Percentiles rank a stretch among this genome's conserved stretches.
Evolutionary conservation across 2,888 invertebrate species (phyloP).

Genomic region (Spilarctia lutea): DNA sequence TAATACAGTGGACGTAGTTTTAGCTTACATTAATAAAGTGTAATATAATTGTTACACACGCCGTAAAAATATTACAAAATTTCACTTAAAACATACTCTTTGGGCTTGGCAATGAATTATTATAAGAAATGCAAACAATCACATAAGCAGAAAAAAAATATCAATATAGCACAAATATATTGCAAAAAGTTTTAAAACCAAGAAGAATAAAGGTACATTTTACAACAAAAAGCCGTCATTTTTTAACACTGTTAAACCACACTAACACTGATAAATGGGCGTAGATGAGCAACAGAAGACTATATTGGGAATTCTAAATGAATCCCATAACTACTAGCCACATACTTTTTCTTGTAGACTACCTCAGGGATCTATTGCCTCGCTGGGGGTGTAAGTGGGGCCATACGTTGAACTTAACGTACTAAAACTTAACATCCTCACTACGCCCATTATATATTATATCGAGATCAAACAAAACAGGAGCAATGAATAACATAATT

Average conservation of each 20-base stretch:
- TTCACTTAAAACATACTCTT: neutral
- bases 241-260: neutral
- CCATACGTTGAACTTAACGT: too few species aligned
- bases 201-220: neutral
- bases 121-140: neutral
- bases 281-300: neutral
- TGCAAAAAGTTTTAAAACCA: neutral
- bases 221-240: neutral
- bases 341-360: neutral
- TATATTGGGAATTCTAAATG: neutral
- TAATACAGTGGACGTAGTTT: neutral
- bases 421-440: neutral
- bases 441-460: slow-evolving; percentile 19
- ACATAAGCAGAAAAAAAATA: neutral
- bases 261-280: neutral
- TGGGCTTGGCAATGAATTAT: neutral
- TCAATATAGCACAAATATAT: neutral
- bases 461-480: slow-evolving; percentile 44
- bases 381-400: neutral
- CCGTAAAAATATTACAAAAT: neutral
- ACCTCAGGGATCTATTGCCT: neutral
- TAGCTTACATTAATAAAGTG: neutral
- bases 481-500: slow-evolving; percentile 27
- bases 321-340: neutral
- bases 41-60: neutral